A percentile compares a stretch with the other conserved stretches of the same genome.
These are phyloP conservation scores for Aricia artaxerxes DNA, from an alignment of 2,888 invertebrate genomes.

Conservation along the genomic window DNA sequence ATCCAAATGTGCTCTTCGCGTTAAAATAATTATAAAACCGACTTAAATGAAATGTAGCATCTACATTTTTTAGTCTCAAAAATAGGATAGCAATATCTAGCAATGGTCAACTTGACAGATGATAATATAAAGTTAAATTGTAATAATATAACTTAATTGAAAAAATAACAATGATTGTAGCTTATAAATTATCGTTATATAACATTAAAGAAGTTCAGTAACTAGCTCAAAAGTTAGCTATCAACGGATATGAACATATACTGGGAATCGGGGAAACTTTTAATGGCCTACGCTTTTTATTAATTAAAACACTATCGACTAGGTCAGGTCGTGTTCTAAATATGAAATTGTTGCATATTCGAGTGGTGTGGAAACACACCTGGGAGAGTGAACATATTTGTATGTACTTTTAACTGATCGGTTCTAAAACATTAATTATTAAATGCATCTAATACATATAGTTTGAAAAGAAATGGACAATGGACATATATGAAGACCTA, in stretches of 20 bases:
- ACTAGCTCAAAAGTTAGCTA: background rate
- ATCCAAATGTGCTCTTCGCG: no score
- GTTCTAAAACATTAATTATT: background rate
- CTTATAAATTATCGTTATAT: background rate
- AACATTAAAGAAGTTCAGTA: background rate
- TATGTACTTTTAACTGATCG: background rate
- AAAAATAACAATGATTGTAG: background rate
- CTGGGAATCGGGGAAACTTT: background rate
- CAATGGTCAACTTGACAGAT: no score
- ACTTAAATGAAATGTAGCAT: no score
- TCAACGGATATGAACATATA: background rate
- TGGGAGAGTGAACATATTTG: background rate
- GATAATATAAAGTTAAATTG: no score
- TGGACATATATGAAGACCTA: no score
- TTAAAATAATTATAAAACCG: no score
- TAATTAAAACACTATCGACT: slow-evolving; percentile 21
- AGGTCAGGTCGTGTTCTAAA: slow-evolving; percentile 17
- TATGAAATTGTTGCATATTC: slow-evolving; percentile 22
- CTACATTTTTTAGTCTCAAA: no score
- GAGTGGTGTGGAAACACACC: background rate
- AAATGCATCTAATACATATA: background rate
- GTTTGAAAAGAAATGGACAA: background rate
- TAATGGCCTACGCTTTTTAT: slow-evolving; percentile 9
- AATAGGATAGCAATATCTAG: no score
- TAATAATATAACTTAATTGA: no score